A percentile compares a stretch with the other conserved stretches of the same genome.
These are phyloP conservation scores for Lepus timidus DNA, from an alignment of 2,113 vertebrate species.

Conservation along the genomic window DNA sequence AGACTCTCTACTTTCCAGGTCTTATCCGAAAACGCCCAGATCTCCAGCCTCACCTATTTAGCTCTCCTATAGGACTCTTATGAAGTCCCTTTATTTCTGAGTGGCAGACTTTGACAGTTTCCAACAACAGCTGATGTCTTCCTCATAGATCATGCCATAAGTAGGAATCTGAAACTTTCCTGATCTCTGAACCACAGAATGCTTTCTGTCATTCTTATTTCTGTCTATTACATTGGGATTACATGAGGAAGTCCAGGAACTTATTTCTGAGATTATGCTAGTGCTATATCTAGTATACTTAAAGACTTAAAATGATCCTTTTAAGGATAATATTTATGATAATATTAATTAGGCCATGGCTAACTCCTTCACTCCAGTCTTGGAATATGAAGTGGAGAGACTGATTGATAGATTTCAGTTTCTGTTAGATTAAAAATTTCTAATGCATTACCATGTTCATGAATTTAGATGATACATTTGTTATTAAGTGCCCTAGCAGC, in stretches of 20 bases:
- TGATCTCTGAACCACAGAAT: background rate
- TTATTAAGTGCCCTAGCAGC: slow-evolving; percentile 67
- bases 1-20: background rate
- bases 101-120: background rate
- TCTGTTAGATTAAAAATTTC: slow-evolving; percentile 75
- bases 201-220: background rate
- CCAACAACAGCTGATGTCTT: background rate
- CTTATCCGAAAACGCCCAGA: background rate
- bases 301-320: background rate
- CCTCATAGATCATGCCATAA: background rate
- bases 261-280: background rate
- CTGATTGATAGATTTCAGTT: slow-evolving; percentile 65
- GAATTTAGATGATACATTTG: slow-evolving; percentile 74
- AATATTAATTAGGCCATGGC: slow-evolving; percentile 42
- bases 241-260: background rate
- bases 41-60: background rate
- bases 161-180: background rate
- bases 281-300: background rate
- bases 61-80: background rate
- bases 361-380: background rate
- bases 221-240: background rate
- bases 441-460: slow-evolving; percentile 54
- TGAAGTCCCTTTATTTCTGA: background rate
- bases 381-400: background rate
- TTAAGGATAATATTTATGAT: background rate